phyloP scores from a whole-genome alignment of 1,140 invertebrate species.

The Portunus trituberculatus region DNA sequence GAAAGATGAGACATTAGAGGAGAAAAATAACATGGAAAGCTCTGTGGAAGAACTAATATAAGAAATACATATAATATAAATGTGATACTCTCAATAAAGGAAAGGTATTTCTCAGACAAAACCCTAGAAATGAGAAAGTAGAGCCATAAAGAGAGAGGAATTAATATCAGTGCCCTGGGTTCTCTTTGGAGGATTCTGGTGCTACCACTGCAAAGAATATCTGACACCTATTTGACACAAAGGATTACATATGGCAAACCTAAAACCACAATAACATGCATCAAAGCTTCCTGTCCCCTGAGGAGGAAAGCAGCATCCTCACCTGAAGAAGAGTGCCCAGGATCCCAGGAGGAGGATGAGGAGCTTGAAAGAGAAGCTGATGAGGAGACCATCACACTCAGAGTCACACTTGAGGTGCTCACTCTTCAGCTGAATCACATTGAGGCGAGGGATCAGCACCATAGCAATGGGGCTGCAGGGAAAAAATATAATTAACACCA shows the following conservation, averaged over 20 bases:
- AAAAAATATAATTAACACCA: conserved; percentile 82
- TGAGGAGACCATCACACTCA: conserved; percentile 93
- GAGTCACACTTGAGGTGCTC: conserved; percentile 85
- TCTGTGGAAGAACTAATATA: not conserved
- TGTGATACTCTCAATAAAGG: too few species aligned
- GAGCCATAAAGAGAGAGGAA: too few species aligned
- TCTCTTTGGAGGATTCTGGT: too few species aligned
- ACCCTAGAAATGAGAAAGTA: too few species aligned
- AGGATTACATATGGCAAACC: too few species aligned
- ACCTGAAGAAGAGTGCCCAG: conserved; percentile 88
- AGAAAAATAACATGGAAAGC: not conserved
- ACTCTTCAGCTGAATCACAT: conserved; percentile 79
- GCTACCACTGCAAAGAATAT: too few species aligned
- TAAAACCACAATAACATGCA: too few species aligned
- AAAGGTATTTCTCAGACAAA: too few species aligned
- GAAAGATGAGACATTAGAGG: not conserved
- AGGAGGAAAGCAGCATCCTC: conserved; percentile 67
- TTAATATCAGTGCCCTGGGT: too few species aligned
- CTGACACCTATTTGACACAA: too few species aligned
- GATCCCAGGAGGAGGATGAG: conserved; percentile 93
- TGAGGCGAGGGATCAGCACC: conserved; percentile 95
- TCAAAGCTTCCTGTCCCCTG: too few species aligned
- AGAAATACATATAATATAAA: not conserved
- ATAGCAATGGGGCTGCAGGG: conserved; percentile 94
- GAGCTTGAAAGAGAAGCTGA: conserved; percentile 95